These are phyloP conservation scores for Globicephala melas DNA, from an alignment of 2,113 vertebrate genomes.

Conservation along the genomic window DNA sequence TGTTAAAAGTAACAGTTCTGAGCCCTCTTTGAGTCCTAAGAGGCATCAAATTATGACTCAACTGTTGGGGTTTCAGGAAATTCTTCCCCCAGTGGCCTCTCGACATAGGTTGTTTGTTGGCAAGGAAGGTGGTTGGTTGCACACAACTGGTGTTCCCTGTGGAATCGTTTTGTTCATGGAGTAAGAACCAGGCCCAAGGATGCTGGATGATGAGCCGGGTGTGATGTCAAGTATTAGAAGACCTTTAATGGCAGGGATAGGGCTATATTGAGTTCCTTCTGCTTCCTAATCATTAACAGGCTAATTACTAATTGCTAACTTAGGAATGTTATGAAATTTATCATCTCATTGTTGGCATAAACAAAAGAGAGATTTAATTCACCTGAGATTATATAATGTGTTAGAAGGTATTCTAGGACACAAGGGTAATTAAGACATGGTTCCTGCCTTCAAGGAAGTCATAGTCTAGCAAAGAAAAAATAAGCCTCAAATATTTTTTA, in stretches of 20 bases:
- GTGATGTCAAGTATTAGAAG: neutral
- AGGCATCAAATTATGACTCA: neutral
- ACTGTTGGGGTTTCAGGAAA: neutral
- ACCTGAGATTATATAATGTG: neutral
- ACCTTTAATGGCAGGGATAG: neutral
- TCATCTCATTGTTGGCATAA: neutral
- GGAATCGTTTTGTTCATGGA: neutral
- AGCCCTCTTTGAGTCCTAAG: slow-evolving; percentile 8
- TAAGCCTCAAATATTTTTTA: neutral
- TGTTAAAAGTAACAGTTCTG: neutral
- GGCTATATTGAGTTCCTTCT: neutral
- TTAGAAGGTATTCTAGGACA: neutral
- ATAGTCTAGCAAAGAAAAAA: slow-evolving; percentile 12
- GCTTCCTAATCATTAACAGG: neutral
- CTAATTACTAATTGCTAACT: slow-evolving; percentile 35
- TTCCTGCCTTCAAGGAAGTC: slow-evolving; percentile 11
- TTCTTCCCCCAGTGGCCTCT: neutral
- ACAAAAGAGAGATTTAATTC: slow-evolving; percentile 20
- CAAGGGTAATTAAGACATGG: neutral
- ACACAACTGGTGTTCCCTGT: neutral
- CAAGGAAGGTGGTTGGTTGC: neutral
- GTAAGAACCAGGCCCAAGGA: neutral
- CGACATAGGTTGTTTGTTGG: neutral
- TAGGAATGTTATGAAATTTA: slow-evolving; percentile 11
- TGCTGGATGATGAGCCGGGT: neutral